Base-by-base conservation (phyloP, 2,888 invertebrate genomes). In the Platerodrilus igneus region DNA sequence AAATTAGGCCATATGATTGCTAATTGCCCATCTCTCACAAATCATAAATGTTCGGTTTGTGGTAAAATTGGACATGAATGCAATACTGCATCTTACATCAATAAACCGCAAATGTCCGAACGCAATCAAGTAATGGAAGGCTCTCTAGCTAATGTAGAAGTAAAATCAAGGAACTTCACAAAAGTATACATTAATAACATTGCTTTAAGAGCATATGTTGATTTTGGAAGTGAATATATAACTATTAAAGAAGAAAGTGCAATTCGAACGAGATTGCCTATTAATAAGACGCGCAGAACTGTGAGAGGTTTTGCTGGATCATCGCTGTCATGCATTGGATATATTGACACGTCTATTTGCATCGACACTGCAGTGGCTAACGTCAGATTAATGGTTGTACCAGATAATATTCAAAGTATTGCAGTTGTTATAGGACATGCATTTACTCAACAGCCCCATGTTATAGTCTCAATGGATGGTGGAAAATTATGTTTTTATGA, bases 241-340 rank as follows among this genome's bases (percentile, higher is more conserved):
- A 55, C 54, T 3, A 50, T 57, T 9, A 39, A 51, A 5, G 52
- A 54, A 37, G 45, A 45, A 18, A 41, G 45, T 25, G 50, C 52
- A 10, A 22, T 37, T 2, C 26, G 20, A 7, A 23, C 49, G 13
- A 47, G 48, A 13, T 21, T 57, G 9, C 31, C 42, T 3, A 48
- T 51, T 21, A 36, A 42, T 7, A 37, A 47, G 14, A 36, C 46
- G 10, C 38, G 44, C n/a, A 43, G 41, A 4, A 30, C 40, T 2
- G 46, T 57, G 8, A 42, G 41, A 16, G 53, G 55, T 16, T 50
- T 41, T 14, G 37, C 38, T 11, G 45, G 49, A 11, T 41, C 36
- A 8, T 22, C 30, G 8, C 29, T 54, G 5, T 41, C 48, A 13
- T 29, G 48, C 7, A 14, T 49, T 14, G 56, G 54, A 2, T 34